Conservation (phyloP, 1,140 invertebrate species). For the Zeugodacus cucurbitae region DNA sequence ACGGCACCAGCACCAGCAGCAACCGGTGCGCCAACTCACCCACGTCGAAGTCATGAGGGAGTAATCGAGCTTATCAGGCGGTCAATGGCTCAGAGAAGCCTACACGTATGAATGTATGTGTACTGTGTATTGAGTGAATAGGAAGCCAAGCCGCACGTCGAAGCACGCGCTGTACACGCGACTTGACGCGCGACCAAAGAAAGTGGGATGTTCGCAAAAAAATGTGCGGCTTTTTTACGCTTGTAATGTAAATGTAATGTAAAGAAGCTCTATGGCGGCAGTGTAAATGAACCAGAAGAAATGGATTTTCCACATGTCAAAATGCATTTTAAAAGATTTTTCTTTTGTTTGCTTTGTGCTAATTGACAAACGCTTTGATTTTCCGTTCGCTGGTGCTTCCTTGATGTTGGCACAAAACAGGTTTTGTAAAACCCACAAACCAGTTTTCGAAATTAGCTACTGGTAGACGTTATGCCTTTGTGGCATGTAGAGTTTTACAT, state of each 20-base stretch:
- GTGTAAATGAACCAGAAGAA: constrained; percentile 14
- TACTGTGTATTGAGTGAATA: background rate
- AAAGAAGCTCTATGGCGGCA: background rate
- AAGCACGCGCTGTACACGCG: background rate
- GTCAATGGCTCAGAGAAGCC: background rate
- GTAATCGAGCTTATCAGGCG: constrained; percentile 21
- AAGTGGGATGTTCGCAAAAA: constrained; percentile 32
- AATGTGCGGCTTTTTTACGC: constrained; percentile 31
- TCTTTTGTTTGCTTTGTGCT: background rate
- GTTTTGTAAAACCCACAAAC: background rate
- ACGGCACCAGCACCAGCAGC: background rate
- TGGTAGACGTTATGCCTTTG: background rate
- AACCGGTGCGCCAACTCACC: background rate
- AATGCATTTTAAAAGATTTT: constrained; percentile 33
- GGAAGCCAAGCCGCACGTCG: background rate
- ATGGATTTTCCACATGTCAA: constrained; percentile 33
- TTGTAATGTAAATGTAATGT: background rate
- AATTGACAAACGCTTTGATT: constrained; percentile 19
- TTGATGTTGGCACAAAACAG: background rate
- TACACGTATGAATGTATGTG: too few species aligned
- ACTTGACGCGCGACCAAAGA: background rate
- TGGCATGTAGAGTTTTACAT: background rate
- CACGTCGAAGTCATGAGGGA: constrained; percentile 1
- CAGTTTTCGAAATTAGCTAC: background rate
- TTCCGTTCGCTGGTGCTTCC: background rate